These are phyloP conservation scores for Phyto melanocephala DNA, from an alignment of 2,888 invertebrate species.

Conservation along the genomic window DNA sequence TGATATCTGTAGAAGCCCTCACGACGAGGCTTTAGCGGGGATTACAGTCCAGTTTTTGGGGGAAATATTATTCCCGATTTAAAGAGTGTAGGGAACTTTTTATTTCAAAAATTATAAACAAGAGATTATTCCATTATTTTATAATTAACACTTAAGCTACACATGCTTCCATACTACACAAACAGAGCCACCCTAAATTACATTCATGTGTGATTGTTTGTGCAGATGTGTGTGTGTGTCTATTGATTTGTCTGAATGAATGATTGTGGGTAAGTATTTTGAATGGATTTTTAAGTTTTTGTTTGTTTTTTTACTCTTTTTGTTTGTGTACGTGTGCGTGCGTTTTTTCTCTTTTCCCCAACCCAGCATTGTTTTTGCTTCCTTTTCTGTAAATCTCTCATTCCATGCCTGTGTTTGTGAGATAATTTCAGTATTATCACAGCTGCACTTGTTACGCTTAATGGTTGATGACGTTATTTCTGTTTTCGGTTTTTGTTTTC, in stretches of 20 bases:
- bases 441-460: slow-evolving; percentile 67
- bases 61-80: no score
- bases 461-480: slow-evolving; percentile 58
- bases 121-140: no score
- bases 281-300: slow-evolving; percentile 34
- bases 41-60: no score
- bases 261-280: slow-evolving; percentile 2
- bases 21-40: no score
- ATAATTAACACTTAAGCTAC: no score
- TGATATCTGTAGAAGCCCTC: no score
- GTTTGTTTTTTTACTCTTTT: neutral
- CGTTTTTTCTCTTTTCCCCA: neutral
- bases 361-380: neutral
- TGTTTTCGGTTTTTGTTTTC: slow-evolving; percentile 26
- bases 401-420: slow-evolving; percentile 50
- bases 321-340: neutral
- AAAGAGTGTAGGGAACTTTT: no score
- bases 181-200: no score
- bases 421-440: slow-evolving; percentile 66
- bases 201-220: no score
- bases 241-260: neutral
- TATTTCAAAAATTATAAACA: no score
- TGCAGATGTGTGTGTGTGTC: neutral
- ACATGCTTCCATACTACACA: no score
- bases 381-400: slow-evolving; percentile 1